A percentile compares a stretch with the other conserved stretches of the same genome.
Conservation (phyloP, 2,888 invertebrate genomes). For the Drosophila borealis region DNA sequence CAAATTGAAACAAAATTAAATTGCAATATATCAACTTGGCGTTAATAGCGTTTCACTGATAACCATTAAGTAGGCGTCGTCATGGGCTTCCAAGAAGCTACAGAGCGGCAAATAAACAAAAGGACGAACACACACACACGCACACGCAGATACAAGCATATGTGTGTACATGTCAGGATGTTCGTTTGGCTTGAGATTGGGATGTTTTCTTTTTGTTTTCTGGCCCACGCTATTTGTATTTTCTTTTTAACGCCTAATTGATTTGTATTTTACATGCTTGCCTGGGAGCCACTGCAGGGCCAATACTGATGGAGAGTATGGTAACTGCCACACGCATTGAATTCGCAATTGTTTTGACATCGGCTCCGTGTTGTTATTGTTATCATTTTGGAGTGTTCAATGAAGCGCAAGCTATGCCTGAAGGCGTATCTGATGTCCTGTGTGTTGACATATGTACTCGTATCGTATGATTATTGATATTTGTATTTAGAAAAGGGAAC, state of each 20-base stretch:
- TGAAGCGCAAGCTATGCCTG: constrained; percentile 46
- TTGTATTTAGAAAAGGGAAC: constrained; percentile 44
- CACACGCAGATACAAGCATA: constrained; percentile 5
- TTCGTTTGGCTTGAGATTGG: constrained; percentile 25
- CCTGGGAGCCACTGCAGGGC: constrained; percentile 38
- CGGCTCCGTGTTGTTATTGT: constrained; percentile 36
- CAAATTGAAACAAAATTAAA: constrained; percentile 78
- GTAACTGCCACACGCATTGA: constrained; percentile 17
- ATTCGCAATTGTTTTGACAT: constrained; percentile 44
- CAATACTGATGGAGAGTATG: not conserved
- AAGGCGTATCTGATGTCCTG: constrained; percentile 55
- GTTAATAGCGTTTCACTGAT: constrained; percentile 76
- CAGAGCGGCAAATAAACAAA: constrained; percentile 49
- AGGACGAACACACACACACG: constrained; percentile 17
- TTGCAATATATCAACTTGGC: constrained; percentile 77
- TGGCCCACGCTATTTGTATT: constrained; percentile 24
- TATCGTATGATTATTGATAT: constrained; percentile 49
- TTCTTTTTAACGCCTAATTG: constrained; percentile 75
- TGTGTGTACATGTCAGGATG: constrained; percentile 29
- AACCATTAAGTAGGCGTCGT: constrained; percentile 78
- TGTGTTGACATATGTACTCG: constrained; percentile 61
- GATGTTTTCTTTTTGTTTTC: not conserved
- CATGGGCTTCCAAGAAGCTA: constrained; percentile 41
- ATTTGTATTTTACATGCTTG: constrained; percentile 70
- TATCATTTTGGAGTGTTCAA: constrained; percentile 52